Evolutionary conservation across 2,888 invertebrate species (phyloP).

Genomic region (Hipparchia sbordonii): DNA sequence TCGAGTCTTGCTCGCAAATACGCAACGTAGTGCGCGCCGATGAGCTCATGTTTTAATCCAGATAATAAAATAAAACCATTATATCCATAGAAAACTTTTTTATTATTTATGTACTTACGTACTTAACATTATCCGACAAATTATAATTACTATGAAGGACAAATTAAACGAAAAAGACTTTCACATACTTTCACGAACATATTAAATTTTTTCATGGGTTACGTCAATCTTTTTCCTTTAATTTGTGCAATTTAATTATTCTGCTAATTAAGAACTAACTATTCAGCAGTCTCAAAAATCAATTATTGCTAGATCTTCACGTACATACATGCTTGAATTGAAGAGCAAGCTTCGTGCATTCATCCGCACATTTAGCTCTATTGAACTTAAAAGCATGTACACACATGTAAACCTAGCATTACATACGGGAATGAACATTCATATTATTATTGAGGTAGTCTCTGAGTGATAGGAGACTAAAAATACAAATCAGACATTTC

Average conservation of each 20-base stretch:
- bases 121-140: constrained; percentile 64
- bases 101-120: constrained; percentile 74
- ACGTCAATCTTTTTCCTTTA: constrained; percentile 2
- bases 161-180: constrained; percentile 5
- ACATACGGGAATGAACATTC: constrained; percentile 62
- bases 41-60: constrained; percentile 38
- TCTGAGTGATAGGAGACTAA: constrained; percentile 62
- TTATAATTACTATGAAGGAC: constrained; percentile 66
- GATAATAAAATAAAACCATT: constrained; percentile 47
- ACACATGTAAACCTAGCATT: constrained; percentile 32
- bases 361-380: too few relatives aligned
- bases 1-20: constrained; percentile 56
- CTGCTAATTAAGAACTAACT: constrained; percentile 79
- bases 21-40: constrained; percentile 61
- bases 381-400: not conserved
- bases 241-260: constrained; percentile 58
- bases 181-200: not conserved
- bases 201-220: not conserved
- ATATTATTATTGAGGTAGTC: constrained; percentile 66
- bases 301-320: constrained; percentile 48
- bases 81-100: constrained; percentile 72
- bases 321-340: not conserved
- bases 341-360: not conserved
- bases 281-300: constrained; percentile 80
- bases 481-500: constrained; percentile 43